Percentiles rank a stretch among this genome's conserved stretches.
phyloP scores from a whole-genome alignment of 2,888 invertebrate genomes.

The Dynastes maya region DNA sequence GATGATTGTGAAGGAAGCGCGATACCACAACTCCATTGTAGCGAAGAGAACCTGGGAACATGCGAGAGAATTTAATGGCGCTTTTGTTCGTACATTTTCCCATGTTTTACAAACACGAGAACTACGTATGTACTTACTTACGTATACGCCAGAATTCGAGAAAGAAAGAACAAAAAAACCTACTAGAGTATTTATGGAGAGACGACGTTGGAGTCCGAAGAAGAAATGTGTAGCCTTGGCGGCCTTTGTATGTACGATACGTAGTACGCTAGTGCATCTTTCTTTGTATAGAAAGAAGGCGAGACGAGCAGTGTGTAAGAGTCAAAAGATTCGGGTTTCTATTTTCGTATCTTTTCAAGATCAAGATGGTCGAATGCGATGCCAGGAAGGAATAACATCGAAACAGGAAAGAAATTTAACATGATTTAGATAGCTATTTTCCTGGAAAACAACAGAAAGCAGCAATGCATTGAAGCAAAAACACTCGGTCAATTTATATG shows the following conservation, averaged over 20 bases:
- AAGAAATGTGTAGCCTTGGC: conserved; percentile 15
- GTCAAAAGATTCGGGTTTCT: conserved; percentile 3
- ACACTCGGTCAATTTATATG: no score
- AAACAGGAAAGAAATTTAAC: no score
- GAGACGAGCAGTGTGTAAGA: neutral
- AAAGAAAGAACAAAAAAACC: conserved; percentile 15
- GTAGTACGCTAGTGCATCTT: neutral
- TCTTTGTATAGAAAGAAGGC: neutral
- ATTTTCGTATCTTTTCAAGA: conserved; percentile 37
- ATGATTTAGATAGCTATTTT: no score
- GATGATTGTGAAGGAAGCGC: conserved; percentile 22
- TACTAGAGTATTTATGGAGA: conserved; percentile 39
- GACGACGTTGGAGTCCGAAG: conserved; percentile 2
- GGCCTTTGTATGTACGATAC: conserved; percentile 2
- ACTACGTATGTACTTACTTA: neutral
- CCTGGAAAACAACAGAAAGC: no score
- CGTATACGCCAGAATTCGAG: conserved; percentile 10
- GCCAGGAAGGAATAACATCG: neutral
- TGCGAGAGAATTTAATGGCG: conserved; percentile 33
- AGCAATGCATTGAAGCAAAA: no score
- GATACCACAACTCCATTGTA: conserved; percentile 10
- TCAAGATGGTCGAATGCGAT: neutral
- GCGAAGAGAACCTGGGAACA: conserved; percentile 37
- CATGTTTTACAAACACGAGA: conserved; percentile 29
- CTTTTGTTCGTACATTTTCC: conserved; percentile 34